These are phyloP conservation scores for Dendrocincla fuliginosa DNA, from an alignment of 2,797 vertebrate species.

Conservation along the genomic window DNA sequence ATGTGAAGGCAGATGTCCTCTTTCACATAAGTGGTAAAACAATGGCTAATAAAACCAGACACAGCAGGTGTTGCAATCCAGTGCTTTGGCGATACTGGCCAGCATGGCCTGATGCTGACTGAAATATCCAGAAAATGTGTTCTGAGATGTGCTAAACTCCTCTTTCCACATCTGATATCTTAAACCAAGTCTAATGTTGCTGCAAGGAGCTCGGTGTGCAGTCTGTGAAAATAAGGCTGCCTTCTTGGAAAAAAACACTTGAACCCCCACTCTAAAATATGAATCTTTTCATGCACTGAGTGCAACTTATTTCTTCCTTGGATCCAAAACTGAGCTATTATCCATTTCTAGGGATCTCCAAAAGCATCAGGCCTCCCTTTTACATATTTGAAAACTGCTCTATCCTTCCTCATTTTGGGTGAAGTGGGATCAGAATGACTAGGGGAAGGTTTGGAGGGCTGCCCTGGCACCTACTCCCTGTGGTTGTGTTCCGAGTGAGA, in stretches of 20 bases:
- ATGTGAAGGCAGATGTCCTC: rapidly evolving
- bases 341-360: neutral
- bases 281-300: neutral
- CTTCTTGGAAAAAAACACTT: neutral
- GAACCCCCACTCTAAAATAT: neutral
- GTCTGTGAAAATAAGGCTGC: neutral
- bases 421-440: no score
- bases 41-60: neutral
- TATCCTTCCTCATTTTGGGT: neutral
- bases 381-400: neutral
- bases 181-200: neutral
- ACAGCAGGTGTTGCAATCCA: neutral
- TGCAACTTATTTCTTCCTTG: neutral
- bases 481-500: rapidly evolving
- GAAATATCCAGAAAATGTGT: neutral
- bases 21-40: neutral
- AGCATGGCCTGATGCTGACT: neutral
- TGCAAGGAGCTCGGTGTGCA: neutral
- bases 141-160: neutral
- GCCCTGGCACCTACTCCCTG: rapidly evolving
- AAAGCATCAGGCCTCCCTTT: neutral
- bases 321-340: neutral
- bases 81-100: neutral
- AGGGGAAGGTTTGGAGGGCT: neutral
- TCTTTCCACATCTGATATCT: neutral